Evolutionary conservation across 2,797 vertebrate genomes (phyloP), one percentile per base, ranked within the genome.

Genomic region (Characodon lateralis): DNA sequence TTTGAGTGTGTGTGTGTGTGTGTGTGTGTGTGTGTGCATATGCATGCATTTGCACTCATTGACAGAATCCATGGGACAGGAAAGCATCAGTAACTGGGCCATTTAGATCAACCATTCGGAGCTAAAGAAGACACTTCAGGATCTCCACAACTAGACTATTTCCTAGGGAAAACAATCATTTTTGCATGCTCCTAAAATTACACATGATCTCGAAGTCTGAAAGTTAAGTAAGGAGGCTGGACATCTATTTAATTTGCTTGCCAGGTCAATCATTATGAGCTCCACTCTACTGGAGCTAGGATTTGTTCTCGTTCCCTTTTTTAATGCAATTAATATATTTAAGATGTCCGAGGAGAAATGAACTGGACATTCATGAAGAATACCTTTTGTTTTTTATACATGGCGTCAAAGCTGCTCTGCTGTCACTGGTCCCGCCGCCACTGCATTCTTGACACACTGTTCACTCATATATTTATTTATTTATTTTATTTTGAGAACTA

Each of bases 41-140:
- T 10, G 76, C 35, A 24, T 87, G 79, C 63, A 31, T 81, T 75
- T 31, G 73, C 39, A 81, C 78, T 86, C 73, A 71, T 84, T 86
- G 78, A 93, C 78, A 84, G 83, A 89, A 83, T 86, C 71, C 83
- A 82, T 35, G 78, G 84, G 90, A 78, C 76, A 65, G 75, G 82
- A 12, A 20, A 13, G 76, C 77, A 74, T 85, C 65, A 84, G 88
- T 92, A 92, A 92, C 85, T 89, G 89, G 89, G 85, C 90, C 84
- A 84, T 88, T 88, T 91, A 91, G 81, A 84, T 88, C 87, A 90
- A 83, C 88, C 89, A 88, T 85, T 90, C 91, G 84, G 72, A 76
- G 85, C 88, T 91, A 94, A 94, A 92, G 89, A 93, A 89, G 84
- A 72, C 75, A 74, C 4, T 76, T n/a, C 3, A 26, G 28, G 66